Evolutionary conservation across 2,113 vertebrate genomes (phyloP).

Genomic region (Callocephalon fimbriatum): DNA sequence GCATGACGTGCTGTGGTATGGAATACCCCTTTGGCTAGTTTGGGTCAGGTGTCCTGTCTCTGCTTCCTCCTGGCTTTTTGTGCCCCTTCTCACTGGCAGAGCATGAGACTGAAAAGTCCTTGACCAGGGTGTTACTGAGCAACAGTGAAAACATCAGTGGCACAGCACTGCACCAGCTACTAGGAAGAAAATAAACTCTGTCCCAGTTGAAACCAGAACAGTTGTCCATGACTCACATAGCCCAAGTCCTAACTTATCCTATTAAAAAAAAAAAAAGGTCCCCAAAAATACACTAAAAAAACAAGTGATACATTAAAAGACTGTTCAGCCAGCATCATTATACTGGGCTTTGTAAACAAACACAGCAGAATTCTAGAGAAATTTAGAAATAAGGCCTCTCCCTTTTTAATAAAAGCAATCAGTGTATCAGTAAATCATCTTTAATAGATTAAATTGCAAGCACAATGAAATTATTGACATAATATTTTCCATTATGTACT

Average conservation of each 20-base stretch:
- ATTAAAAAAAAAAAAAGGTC: neutral
- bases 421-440: neutral
- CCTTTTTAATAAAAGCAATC: neutral
- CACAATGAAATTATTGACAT: neutral
- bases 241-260: neutral
- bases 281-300: neutral
- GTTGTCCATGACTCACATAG: accelerated
- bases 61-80: neutral
- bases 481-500: neutral
- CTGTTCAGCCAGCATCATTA: neutral
- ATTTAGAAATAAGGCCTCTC: neutral
- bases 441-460: slow-evolving; percentile 20
- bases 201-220: neutral
- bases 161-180: neutral
- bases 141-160: neutral
- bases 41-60: neutral
- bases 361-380: neutral
- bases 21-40: neutral
- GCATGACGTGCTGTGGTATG: neutral
- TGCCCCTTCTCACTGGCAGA: neutral
- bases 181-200: neutral
- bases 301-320: neutral
- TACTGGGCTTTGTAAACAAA: neutral
- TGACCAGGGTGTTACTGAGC: neutral
- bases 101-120: neutral